Conservation (phyloP, 2,113 vertebrate genomes). For the Nansenia antarctica region DNA sequence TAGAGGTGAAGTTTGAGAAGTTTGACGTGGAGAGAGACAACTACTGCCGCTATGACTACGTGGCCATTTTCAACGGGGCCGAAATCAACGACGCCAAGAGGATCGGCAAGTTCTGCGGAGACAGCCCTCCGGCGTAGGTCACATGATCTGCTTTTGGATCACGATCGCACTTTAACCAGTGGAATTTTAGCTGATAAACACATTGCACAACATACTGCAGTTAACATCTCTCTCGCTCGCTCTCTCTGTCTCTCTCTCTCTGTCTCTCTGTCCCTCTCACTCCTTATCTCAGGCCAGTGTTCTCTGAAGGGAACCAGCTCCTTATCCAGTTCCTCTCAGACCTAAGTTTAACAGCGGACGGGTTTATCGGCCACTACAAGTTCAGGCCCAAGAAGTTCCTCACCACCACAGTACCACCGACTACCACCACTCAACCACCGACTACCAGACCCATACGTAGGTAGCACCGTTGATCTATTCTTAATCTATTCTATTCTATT, state of each 20-base stretch:
- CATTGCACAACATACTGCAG: too few species aligned
- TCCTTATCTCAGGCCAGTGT: conserved; percentile 86
- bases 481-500: not conserved
- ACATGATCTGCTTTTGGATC: not conserved
- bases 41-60: conserved; percentile 95
- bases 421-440: conserved; percentile 76
- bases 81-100: conserved; percentile 92
- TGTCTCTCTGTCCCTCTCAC: conserved; percentile 19
- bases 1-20: conserved; percentile 96
- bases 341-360: conserved; percentile 95
- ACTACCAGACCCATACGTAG: conserved; percentile 86
- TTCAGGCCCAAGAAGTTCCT: conserved; percentile 91
- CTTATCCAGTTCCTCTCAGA: conserved; percentile 97
- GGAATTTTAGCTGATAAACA: too few species aligned
- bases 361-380: conserved; percentile 96
- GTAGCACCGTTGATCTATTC: conserved; percentile 48
- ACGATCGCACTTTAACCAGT: not conserved
- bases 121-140: conserved; percentile 96
- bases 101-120: conserved; percentile 95
- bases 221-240: conserved; percentile 5
- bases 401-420: conserved; percentile 74
- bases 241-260: conserved; percentile 5
- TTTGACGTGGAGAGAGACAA: conserved; percentile 97
- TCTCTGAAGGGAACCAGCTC: conserved; percentile 92
- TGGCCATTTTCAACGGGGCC: conserved; percentile 92